Evolutionary conservation across 2,888 invertebrate species (phyloP).

Genomic region (Folsomia manolachei): DNA sequence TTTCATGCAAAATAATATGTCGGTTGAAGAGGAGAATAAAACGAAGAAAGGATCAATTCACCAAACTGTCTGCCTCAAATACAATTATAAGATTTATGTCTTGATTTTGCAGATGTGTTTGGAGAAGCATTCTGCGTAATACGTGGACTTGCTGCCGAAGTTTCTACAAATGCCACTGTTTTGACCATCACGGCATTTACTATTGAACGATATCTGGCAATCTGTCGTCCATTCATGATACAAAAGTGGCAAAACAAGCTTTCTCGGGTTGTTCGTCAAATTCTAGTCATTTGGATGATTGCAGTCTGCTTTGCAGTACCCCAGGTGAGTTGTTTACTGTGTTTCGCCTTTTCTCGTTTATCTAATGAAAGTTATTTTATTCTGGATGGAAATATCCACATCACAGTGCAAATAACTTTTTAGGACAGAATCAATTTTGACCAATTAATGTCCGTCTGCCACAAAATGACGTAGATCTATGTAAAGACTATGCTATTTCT

Average conservation of each 20-base stretch:
- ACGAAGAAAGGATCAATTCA: background rate
- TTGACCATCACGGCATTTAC: conserved; percentile 59
- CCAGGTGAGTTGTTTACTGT: conserved; percentile 68
- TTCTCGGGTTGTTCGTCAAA: conserved; percentile 55
- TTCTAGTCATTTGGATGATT: conserved; percentile 56
- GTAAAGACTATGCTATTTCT: no score
- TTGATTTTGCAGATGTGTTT: conserved; percentile 51
- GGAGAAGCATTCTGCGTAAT: conserved; percentile 56
- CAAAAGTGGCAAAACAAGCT: conserved; percentile 56
- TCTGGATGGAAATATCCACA: no score
- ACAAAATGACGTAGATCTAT: no score
- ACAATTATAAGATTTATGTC: background rate
- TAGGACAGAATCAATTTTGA: no score
- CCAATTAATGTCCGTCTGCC: no score
- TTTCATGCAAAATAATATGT: no score
- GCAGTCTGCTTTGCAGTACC: conserved; percentile 57
- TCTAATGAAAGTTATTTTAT: no score
- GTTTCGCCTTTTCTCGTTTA: no score
- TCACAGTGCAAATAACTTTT: no score
- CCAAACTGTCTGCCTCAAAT: background rate
- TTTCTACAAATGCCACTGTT: conserved; percentile 59
- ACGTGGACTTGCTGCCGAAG: conserved; percentile 59
- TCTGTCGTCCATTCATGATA: conserved; percentile 57
- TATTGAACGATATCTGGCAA: conserved; percentile 55
- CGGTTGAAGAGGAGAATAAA: background rate